Percentiles rank a stretch among this genome's conserved stretches.
Evolutionary conservation across 2,113 vertebrate species (phyloP).

Genomic region (Lota lota): DNA sequence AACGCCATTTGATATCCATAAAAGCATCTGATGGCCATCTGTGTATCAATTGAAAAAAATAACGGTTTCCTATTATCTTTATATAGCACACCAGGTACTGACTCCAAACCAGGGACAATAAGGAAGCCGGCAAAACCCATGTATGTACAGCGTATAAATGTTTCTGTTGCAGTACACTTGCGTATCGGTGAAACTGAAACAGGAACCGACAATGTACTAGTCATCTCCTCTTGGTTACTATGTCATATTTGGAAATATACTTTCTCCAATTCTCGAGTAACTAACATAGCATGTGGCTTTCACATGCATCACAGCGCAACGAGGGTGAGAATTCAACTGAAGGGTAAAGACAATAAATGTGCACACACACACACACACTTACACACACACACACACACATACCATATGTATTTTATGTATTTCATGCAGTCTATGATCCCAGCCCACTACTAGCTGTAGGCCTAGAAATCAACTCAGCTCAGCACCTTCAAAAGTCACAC

Average conservation of each 20-base stretch:
- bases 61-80: conserved; percentile 48
- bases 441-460: no score
- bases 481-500: conserved; percentile 39
- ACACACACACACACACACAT: no score
- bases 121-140: conserved; percentile 34
- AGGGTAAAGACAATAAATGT: no score
- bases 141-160: no score
- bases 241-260: no score
- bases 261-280: no score
- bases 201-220: background rate
- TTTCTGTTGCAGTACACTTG: conserved; percentile 37
- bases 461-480: conserved; percentile 2
- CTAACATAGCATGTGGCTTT: no score
- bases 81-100: conserved; percentile 35
- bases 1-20: conserved; percentile 1
- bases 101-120: conserved; percentile 21
- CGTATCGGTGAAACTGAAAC: conserved; percentile 15
- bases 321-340: no score
- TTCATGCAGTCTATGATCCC: no score
- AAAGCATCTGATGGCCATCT: conserved; percentile 42
- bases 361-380: background rate
- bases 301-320: no score
- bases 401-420: no score
- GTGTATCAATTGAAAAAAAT: conserved; percentile 26
- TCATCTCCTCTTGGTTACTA: no score